Evolutionary conservation across 1,140 invertebrate genomes (phyloP).

Genomic region (Drosophila asahinai): DNA sequence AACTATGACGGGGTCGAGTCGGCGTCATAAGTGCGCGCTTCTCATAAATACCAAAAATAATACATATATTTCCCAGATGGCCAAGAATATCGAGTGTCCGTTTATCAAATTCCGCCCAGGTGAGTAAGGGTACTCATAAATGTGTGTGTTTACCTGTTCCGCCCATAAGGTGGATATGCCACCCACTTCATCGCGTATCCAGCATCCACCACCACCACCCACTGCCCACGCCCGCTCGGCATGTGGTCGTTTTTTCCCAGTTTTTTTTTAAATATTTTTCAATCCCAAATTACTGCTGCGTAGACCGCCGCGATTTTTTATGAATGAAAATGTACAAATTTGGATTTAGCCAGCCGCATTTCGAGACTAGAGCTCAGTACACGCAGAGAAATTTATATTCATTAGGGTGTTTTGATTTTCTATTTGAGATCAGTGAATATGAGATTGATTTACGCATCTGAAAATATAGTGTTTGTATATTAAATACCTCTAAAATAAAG

Average conservation of each 20-base stretch:
- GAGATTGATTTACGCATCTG: too few species aligned
- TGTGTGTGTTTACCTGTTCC: slow-evolving; percentile 35
- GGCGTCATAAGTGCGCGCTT: slow-evolving; percentile 39
- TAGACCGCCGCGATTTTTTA: slow-evolving; percentile 36
- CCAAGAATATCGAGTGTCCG: slow-evolving; percentile 23
- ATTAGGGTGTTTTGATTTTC: not conserved
- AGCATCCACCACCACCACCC: slow-evolving; percentile 11
- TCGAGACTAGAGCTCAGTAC: slow-evolving; percentile 14
- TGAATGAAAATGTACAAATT: slow-evolving; percentile 75
- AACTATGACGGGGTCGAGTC: slow-evolving; percentile 49
- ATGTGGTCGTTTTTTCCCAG: slow-evolving; percentile 31
- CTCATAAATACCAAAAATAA: slow-evolving; percentile 26
- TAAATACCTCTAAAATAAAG: too few species aligned
- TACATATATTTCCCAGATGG: slow-evolving; percentile 28
- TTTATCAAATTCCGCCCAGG: slow-evolving; percentile 22
- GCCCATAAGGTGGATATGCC: slow-evolving; percentile 27
- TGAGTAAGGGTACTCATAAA: slow-evolving; percentile 34
- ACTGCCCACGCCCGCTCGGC: slow-evolving; percentile 30
- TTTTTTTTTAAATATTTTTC: slow-evolving; percentile 9
- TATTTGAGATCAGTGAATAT: not conserved
- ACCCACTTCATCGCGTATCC: slow-evolving; percentile 9
- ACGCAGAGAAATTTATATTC: not conserved
- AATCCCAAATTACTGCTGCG: slow-evolving; percentile 23
- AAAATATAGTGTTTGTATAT: too few species aligned
- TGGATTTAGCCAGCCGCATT: slow-evolving; percentile 38